phyloP scores from a whole-genome alignment of 2,888 invertebrate species.

The Macaria liturata region DNA sequence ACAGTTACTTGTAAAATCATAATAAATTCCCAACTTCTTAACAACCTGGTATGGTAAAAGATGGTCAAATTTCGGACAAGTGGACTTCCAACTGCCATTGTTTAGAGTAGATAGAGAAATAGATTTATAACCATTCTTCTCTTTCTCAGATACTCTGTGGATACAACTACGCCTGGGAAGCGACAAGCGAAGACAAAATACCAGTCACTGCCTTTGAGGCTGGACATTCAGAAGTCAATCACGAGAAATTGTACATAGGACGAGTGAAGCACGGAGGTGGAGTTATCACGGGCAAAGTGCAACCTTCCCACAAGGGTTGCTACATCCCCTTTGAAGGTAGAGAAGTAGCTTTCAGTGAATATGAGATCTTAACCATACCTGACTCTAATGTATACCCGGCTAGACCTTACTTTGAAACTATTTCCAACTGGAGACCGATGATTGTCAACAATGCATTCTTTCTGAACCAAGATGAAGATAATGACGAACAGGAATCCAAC shows the following conservation, averaged over 20 bases:
- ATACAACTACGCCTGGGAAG: constrained; percentile 77
- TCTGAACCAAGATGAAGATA: constrained; percentile 1
- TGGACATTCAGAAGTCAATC: constrained; percentile 76
- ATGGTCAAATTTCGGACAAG: too few relatives aligned
- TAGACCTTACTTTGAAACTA: constrained; percentile 4
- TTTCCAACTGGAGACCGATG: constrained; percentile 1
- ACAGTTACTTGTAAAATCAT: too few relatives aligned
- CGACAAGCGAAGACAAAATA: constrained; percentile 80
- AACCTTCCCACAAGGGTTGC: constrained; percentile 85
- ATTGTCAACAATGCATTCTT: constrained; percentile 5
- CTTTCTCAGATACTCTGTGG: constrained; percentile 63
- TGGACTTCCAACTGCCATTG: too few relatives aligned
- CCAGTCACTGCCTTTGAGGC: constrained; percentile 87
- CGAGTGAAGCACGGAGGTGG: constrained; percentile 46
- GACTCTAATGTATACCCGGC: constrained; percentile 35
- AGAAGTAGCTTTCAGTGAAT: constrained; percentile 46
- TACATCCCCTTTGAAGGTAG: constrained; percentile 85
- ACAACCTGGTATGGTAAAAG: too few relatives aligned
- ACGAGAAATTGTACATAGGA: constrained; percentile 42
- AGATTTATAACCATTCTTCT: too few relatives aligned
- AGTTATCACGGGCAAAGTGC: constrained; percentile 91
- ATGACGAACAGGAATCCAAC: constrained; percentile 7
- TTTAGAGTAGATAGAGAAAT: too few relatives aligned
- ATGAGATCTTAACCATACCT: constrained; percentile 53
- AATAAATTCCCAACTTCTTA: too few relatives aligned